A percentile compares a stretch with the other conserved stretches of the same genome.
These are phyloP conservation scores for Phaenicophaeus curvirostris DNA, from an alignment of 2,797 vertebrate genomes.

Conservation along the genomic window DNA sequence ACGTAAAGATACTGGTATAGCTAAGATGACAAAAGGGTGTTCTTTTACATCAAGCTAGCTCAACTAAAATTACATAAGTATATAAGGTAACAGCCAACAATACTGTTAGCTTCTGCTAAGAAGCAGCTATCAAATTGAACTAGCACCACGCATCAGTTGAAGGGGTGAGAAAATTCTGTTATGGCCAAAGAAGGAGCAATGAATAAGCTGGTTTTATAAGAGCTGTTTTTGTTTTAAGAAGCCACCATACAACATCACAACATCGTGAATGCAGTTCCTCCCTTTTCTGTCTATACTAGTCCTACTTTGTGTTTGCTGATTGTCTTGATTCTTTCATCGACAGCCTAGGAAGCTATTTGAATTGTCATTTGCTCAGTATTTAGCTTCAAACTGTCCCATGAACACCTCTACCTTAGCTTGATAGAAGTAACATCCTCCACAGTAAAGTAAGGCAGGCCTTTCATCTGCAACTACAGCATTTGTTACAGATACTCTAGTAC, in stretches of 20 bases:
- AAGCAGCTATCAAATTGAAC: not conserved
- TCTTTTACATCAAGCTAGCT: constrained; percentile 37
- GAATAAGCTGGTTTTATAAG: not conserved
- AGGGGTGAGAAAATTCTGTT: not conserved
- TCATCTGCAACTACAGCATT: rapidly evolving
- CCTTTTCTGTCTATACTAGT: not conserved
- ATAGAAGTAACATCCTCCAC: not conserved
- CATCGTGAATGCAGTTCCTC: not conserved
- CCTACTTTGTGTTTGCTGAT: not conserved
- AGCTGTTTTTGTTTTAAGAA: not conserved
- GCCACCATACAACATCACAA: not conserved
- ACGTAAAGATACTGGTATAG: not conserved
- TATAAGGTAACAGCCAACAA: constrained; percentile 39
- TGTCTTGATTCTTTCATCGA: not conserved
- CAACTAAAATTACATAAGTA: constrained; percentile 68
- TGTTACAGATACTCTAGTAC: not conserved
- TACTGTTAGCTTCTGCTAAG: not conserved
- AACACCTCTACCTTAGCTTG: not conserved
- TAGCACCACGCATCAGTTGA: not conserved
- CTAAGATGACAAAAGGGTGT: constrained; percentile 47
- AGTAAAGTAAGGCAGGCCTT: not conserved
- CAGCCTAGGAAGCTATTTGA: not conserved
- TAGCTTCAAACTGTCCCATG: not conserved
- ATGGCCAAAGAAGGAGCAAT: not conserved
- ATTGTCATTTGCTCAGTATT: not conserved